Conservation (phyloP, 2,797 vertebrate genomes). For the Lindbergichthys nudifrons region DNA sequence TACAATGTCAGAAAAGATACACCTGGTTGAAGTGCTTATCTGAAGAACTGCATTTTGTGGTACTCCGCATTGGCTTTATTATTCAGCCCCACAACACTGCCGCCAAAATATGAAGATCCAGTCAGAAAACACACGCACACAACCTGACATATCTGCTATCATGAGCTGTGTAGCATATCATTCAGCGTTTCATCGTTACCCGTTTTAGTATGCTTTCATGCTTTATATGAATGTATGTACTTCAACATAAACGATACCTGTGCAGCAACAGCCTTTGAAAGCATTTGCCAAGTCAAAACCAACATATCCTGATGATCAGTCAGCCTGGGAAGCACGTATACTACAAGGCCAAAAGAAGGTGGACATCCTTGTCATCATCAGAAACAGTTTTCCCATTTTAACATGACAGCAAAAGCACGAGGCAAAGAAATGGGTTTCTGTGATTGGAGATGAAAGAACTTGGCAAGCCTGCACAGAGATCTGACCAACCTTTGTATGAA, state of each 20-base stretch:
- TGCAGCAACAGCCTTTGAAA: background rate
- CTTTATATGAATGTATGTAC: background rate
- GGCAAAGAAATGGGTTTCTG: background rate
- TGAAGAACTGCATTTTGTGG: too few relatives aligned
- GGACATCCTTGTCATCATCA: background rate
- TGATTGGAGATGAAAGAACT: slow-evolving; percentile 8
- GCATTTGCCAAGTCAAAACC: background rate
- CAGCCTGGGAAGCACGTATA: background rate
- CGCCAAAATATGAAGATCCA: too few relatives aligned
- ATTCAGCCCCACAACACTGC: too few relatives aligned
- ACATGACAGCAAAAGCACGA: background rate
- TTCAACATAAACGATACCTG: background rate
- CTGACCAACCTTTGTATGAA: slow-evolving; percentile 6
- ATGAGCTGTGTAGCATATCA: background rate
- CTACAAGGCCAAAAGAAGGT: background rate
- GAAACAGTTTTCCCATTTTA: background rate
- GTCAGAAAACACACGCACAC: background rate
- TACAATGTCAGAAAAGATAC: too few relatives aligned
- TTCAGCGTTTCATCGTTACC: background rate
- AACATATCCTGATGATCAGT: background rate
- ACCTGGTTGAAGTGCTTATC: too few relatives aligned
- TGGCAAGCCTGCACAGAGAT: background rate
- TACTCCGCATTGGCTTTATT: too few relatives aligned
- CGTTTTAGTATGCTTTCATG: slow-evolving; percentile 1
- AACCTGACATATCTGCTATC: background rate